These are phyloP conservation scores for Bimastos eiseni DNA, from an alignment of 2,888 invertebrate species.

Conservation along the genomic window DNA sequence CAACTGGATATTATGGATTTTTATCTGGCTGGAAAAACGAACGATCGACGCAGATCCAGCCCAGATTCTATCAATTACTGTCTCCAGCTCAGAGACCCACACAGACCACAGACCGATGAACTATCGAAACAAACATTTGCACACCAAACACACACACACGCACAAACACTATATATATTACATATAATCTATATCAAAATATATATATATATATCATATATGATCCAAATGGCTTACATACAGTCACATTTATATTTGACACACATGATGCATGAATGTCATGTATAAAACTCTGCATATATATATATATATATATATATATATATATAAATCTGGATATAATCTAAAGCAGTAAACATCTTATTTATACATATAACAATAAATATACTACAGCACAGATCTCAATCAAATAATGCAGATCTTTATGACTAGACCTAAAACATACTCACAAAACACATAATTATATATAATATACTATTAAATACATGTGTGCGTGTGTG, in stretches of 20 bases:
- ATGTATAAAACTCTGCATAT: neutral
- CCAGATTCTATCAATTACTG: neutral
- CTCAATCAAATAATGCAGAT: neutral
- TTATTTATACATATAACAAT: no score
- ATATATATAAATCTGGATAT: neutral
- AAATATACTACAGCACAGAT: neutral
- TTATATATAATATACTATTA: neutral
- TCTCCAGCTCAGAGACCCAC: neutral
- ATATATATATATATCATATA: neutral
- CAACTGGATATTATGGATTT: neutral
- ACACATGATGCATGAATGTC: no score
- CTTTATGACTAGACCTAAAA: neutral
- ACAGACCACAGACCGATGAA: neutral
- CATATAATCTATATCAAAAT: neutral
- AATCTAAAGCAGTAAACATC: no score
- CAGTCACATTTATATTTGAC: no score
- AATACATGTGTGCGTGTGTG: no score
- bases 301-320: slow-evolving; percentile 8
- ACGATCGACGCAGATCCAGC: neutral
- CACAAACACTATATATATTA: neutral
- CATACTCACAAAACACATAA: neutral
- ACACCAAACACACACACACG: neutral
- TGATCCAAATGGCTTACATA: neutral
- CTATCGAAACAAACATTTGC: neutral
- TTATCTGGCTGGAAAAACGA: neutral